Conservation (phyloP, 2,797 vertebrate genomes). For the Acridotheres tristis region DNA sequence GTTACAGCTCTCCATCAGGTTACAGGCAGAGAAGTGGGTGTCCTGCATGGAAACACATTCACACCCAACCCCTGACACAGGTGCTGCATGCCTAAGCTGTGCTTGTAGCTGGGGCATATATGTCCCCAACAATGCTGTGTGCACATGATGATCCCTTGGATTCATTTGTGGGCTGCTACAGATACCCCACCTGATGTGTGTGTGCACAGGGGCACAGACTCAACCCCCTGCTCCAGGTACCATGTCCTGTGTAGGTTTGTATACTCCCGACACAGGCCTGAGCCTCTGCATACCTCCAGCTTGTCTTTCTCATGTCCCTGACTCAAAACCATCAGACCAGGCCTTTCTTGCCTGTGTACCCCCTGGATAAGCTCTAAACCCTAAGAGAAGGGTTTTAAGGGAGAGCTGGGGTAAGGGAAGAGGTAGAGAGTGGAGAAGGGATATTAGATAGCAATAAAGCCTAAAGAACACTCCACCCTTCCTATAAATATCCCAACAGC, state of each 20-base stretch:
- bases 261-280: neutral
- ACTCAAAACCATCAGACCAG: neutral
- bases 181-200: neutral
- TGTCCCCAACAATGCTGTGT: neutral
- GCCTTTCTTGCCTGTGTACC: neutral
- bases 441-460: neutral
- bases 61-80: neutral
- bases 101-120: neutral
- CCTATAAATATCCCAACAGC: conserved; percentile 49
- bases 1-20: neutral
- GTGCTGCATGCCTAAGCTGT: neutral
- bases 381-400: neutral
- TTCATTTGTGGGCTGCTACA: neutral
- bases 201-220: neutral
- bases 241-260: neutral
- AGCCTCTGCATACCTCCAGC: neutral
- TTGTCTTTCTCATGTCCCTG: neutral
- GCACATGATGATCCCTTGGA: neutral
- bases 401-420: neutral
- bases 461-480: neutral
- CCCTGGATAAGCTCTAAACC: neutral
- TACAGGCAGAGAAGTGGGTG: neutral
- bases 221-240: neutral
- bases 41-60: fast-evolving
- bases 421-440: neutral